phyloP scores from a whole-genome alignment of 2,797 vertebrate genomes.

The Xerus rutilus region DNA sequence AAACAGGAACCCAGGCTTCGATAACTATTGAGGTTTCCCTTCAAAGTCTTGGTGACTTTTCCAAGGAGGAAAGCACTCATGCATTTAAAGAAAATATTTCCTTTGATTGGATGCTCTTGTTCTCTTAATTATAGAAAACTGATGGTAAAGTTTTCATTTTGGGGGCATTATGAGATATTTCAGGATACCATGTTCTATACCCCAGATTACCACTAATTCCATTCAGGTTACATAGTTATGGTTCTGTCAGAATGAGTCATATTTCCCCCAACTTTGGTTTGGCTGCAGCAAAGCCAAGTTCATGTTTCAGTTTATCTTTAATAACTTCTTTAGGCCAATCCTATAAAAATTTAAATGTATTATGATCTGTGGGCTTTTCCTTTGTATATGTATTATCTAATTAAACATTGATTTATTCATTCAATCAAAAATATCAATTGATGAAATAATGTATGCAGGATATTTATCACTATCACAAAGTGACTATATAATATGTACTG shows the following conservation, averaged over 20 bases:
- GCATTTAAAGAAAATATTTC: neutral
- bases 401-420: neutral
- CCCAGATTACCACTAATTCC: neutral
- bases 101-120: neutral
- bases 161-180: neutral
- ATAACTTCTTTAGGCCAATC: neutral
- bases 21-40: neutral
- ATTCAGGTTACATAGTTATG: neutral
- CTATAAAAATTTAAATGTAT: neutral
- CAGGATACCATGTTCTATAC: neutral
- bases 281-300: neutral
- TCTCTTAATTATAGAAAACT: neutral
- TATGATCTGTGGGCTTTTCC: neutral
- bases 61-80: neutral
- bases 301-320: neutral
- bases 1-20: neutral
- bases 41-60: neutral
- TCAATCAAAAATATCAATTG: neutral
- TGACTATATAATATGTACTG: neutral
- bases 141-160: neutral
- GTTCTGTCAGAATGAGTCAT: constrained; percentile 7
- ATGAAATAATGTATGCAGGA: neutral
- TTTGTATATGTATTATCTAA: neutral
- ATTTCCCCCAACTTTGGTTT: neutral
- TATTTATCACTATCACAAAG: neutral